Base-by-base conservation (phyloP, 1,140 invertebrate genomes). In the Heliconius congener region DNA sequence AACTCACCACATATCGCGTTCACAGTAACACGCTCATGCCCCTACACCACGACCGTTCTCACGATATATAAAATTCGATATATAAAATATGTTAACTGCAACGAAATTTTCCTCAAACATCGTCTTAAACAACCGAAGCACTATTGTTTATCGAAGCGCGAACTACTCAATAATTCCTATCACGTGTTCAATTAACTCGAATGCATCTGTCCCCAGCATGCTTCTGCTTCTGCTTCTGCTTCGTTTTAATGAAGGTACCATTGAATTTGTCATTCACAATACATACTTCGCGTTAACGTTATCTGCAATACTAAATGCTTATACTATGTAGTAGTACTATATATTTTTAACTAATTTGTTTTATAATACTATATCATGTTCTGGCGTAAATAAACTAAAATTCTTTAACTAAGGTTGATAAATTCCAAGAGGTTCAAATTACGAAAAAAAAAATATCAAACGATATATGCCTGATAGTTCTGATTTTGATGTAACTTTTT, bases 191-290 rank as follows among this genome's bases (percentile, higher is more conserved):
- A 57, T 57, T 57, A 57, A 57, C n/a, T n/a, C 18, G 55, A 57
- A 57, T 57, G n/a, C 55, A 8, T 57, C 55, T 57, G 55, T 57
- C 55, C 18, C n/a, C n/a, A n/a, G 18, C n/a, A 57, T 57, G 55
- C 55, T 57, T 57, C 55, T 19, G 55, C 55, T 57, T 57, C 55
- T 57, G 55, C 55, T 23, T 23, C 55, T n/a, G 55, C 55, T 57
- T 57, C 55, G 19, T 57, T 57, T 57, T 57, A n/a, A n/a, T 57
- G 55, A 57, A 57, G 6, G 18, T 57, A 8, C 8, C 19, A n/a
- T n/a, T 57, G 55, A 57, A 57, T 57, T 57, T 57, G 55, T 23
- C n/a, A 23, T 57, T 57, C 55, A 57, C 55, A 57, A 57, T 57
- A 57, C 19, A n/a, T 57, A 57, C 19, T n/a, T 57, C 55, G 19